Conservation (phyloP, 2,888 invertebrate genomes). For the Drosophila falleni region DNA sequence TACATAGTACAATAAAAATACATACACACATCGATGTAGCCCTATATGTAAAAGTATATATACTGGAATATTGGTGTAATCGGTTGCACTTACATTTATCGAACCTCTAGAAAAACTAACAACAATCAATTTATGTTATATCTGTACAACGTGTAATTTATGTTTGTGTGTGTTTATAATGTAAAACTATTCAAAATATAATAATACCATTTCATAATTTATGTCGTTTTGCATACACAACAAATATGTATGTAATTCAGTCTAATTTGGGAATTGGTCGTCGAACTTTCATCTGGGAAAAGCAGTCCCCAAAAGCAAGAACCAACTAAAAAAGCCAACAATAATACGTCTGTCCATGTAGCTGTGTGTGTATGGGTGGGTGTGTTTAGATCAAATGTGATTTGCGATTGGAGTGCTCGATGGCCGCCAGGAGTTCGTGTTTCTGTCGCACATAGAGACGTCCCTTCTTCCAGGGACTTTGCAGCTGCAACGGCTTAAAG, state of each 20-base stretch:
- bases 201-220: slow-evolving; percentile 68
- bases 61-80: slow-evolving; percentile 59
- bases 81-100: slow-evolving; percentile 44
- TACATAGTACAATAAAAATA: slow-evolving; percentile 59
- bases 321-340: slow-evolving; percentile 48
- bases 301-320: slow-evolving; percentile 37
- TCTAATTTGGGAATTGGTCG: slow-evolving; percentile 83
- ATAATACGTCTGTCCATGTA: slow-evolving; percentile 13
- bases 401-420: slow-evolving; percentile 94
- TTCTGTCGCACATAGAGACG: slow-evolving; percentile 96
- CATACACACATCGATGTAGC: slow-evolving; percentile 27
- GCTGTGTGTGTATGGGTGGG: neutral
- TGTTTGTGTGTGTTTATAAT: slow-evolving; percentile 28
- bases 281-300: slow-evolving; percentile 56
- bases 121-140: slow-evolving; percentile 52
- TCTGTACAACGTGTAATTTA: slow-evolving; percentile 46
- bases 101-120: slow-evolving; percentile 64
- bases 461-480: slow-evolving; percentile 98
- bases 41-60: slow-evolving; percentile 19
- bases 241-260: slow-evolving; percentile 74
- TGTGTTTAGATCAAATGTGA: slow-evolving; percentile 85
- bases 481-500: slow-evolving; percentile 95
- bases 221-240: slow-evolving; percentile 57
- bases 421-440: slow-evolving; percentile 94
- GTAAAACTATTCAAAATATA: slow-evolving; percentile 71